Conservation (phyloP, 2,113 vertebrate genomes). For the Cnemophilus loriae region DNA sequence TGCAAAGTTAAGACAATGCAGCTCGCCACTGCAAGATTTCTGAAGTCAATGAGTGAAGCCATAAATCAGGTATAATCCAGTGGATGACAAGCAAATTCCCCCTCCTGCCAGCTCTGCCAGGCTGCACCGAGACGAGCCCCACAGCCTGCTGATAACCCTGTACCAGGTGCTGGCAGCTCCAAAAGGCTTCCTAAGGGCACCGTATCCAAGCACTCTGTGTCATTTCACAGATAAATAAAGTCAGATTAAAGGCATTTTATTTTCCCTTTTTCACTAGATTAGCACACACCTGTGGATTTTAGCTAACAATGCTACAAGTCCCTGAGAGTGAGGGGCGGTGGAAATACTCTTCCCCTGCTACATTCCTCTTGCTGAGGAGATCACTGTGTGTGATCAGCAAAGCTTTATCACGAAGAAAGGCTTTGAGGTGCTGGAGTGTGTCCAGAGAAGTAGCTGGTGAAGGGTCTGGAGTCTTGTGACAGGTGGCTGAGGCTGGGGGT, state of each 20-base stretch:
- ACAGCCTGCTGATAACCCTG: background rate
- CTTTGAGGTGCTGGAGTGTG: background rate
- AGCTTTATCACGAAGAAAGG: background rate
- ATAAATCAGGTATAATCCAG: background rate
- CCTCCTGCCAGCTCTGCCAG: background rate
- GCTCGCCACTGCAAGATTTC: background rate
- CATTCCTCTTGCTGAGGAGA: background rate
- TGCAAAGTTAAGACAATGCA: constrained; percentile 48
- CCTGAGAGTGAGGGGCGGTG: background rate
- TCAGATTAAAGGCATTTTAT: background rate
- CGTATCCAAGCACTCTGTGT: background rate
- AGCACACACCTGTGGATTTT: background rate
- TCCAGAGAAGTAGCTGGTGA: background rate
- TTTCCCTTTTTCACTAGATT: background rate
- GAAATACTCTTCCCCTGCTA: background rate
- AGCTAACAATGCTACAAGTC: background rate
- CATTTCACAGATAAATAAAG: background rate
- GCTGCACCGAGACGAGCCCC: background rate
- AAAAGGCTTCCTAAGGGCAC: background rate
- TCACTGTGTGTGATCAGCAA: background rate
- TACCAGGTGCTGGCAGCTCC: background rate
- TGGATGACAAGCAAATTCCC: background rate
- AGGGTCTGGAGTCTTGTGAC: background rate
- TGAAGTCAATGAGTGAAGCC: background rate
- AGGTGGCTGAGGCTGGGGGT: fast-evolving